Evolutionary conservation across 2,888 invertebrate species (phyloP).

Genomic region (Diploptera punctata): DNA sequence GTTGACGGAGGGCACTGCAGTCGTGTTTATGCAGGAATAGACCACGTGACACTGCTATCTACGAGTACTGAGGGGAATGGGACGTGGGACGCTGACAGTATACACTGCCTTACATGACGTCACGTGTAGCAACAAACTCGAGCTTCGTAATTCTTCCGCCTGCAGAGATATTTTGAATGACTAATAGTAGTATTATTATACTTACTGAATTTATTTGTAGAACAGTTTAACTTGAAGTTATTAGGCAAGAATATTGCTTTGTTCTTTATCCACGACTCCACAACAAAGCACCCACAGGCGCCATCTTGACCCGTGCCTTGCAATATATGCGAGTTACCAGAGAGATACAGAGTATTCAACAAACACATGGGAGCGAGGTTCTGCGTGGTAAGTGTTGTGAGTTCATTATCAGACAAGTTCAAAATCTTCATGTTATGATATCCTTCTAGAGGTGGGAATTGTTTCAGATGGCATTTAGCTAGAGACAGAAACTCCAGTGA

Average conservation of each 20-base stretch:
- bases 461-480: slow-evolving; percentile 64
- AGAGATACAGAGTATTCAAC: slow-evolving; percentile 63
- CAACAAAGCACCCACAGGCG: slow-evolving; percentile 14
- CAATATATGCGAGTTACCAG: slow-evolving; percentile 48
- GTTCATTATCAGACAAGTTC: slow-evolving; percentile 67
- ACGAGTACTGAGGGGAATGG: too few species aligned
- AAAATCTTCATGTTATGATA: slow-evolving; percentile 64
- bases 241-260: slow-evolving; percentile 1
- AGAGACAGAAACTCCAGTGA: slow-evolving; percentile 63
- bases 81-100: too few species aligned
- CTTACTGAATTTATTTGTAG: not conserved
- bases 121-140: too few species aligned
- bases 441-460: slow-evolving; percentile 66
- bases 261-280: not conserved
- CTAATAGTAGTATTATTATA: too few species aligned
- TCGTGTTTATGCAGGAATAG: too few species aligned
- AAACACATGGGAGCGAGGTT: slow-evolving; percentile 69
- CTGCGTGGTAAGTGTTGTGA: slow-evolving; percentile 57
- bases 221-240: not conserved
- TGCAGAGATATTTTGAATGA: too few species aligned
- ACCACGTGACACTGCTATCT: too few species aligned
- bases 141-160: too few species aligned
- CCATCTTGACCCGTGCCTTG: not conserved
- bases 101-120: too few species aligned
- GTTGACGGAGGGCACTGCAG: too few species aligned